phyloP scores from a whole-genome alignment of 2,797 vertebrate species.

The Acanthornis magna region DNA sequence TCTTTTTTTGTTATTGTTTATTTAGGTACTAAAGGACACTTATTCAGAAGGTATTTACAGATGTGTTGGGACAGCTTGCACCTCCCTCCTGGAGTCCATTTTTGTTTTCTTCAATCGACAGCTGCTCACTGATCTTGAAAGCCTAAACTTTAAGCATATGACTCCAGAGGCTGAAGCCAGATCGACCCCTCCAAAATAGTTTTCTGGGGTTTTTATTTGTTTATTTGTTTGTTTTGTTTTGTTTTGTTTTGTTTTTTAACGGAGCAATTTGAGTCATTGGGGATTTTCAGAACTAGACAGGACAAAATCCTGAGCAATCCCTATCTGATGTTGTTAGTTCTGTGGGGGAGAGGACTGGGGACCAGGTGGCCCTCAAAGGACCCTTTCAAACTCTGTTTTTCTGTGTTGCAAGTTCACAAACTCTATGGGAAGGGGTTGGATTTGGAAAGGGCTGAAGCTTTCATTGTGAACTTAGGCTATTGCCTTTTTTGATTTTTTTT shows the following conservation, averaged over 20 bases:
- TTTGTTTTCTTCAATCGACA: not conserved
- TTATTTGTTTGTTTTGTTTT: too few relatives aligned
- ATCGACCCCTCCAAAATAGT: not conserved
- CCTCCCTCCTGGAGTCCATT: not conserved
- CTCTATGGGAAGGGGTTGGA: not conserved
- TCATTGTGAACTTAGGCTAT: not conserved
- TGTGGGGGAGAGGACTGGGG: not conserved
- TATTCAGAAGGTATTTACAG: not conserved
- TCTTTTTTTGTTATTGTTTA: not conserved
- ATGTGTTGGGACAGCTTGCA: not conserved
- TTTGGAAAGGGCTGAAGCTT: not conserved
- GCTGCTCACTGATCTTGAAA: not conserved
- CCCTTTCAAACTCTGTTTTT: not conserved
- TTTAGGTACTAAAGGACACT: not conserved
- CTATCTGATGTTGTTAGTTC: not conserved
- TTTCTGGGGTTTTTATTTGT: too few relatives aligned
- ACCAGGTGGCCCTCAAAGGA: not conserved
- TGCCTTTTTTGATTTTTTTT: not conserved
- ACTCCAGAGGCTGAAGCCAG: not conserved
- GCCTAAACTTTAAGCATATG: not conserved
- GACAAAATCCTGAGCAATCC: not conserved
- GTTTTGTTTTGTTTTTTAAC: too few relatives aligned
- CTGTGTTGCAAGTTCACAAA: not conserved
- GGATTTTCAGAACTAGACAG: not conserved
- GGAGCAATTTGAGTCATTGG: not conserved